Conservation (phyloP, 2,888 invertebrate species). For the Allygus modestus region DNA sequence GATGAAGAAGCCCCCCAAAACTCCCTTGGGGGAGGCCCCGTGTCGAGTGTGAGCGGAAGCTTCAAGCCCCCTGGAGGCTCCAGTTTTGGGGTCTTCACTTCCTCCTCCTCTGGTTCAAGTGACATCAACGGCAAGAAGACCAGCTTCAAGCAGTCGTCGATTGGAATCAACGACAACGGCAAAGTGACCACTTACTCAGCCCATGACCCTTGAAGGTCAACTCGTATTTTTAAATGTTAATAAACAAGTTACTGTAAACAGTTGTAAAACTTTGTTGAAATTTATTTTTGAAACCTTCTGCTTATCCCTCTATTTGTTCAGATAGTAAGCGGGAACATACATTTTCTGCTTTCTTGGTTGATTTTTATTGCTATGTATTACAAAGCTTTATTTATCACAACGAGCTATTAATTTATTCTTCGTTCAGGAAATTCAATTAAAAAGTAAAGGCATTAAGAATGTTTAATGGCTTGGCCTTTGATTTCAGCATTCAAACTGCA, state of each 20-base stretch:
- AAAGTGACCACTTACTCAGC: constrained; percentile 81
- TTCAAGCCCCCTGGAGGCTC: constrained; percentile 70
- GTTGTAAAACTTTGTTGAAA: background rate
- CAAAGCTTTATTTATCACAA: too few species aligned
- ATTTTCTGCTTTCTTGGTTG: too few species aligned
- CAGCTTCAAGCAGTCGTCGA: constrained; percentile 79
- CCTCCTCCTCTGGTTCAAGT: constrained; percentile 79
- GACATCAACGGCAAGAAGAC: constrained; percentile 80
- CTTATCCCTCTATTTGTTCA: too few species aligned
- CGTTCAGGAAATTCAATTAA: too few species aligned
- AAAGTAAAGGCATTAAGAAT: too few species aligned
- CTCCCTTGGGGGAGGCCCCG: constrained; percentile 47
- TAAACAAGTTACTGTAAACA: constrained; percentile 22
- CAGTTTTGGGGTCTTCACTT: constrained; percentile 79
- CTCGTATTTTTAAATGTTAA: background rate
- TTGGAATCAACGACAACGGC: constrained; percentile 86
- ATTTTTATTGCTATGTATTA: too few species aligned
- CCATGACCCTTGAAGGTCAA: constrained; percentile 72
- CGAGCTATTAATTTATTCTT: too few species aligned
- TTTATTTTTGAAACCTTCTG: too few species aligned
- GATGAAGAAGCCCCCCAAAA: constrained; percentile 38
- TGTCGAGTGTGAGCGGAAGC: constrained; percentile 56
- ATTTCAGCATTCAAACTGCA: too few species aligned
- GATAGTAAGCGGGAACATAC: too few species aligned
- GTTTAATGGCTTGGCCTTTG: too few species aligned